Base-by-base conservation (phyloP, 1,140 invertebrate genomes). In the Steinernema khuongi region DNA sequence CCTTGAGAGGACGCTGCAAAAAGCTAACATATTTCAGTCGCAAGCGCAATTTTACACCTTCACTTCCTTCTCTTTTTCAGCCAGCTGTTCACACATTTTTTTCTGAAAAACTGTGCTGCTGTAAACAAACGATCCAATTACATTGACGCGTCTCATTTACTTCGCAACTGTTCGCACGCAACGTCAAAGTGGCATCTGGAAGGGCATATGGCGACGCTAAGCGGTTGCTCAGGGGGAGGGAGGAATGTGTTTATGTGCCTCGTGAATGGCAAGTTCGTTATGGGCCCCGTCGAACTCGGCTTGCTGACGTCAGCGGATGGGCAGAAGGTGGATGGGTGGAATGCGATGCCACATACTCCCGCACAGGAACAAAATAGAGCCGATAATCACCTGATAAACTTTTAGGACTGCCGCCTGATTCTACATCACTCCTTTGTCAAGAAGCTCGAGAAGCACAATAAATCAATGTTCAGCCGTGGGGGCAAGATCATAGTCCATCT, bases 401-500 rank as follows among this genome's bases (percentile, higher is more conserved):
- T 80, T 70, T 31, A 81, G 81, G 83, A 83, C 75, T 81, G 83
- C 68, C 77, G 82, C 18, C 73, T 83, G 1, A 76, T 83, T 33
- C 76, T 84, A 1, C 83, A 85, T 68, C 83, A 84, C 74, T 85
- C 83, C 17, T 69, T 84, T 29, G 81, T 84, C 1, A 79, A 84
- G 31, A 79, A 70, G 60, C 81, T 84, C 19, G 83, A 84, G 30
- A 80, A 75, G 43, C 83, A 85, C 33, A 67, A 85, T 68, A 85
- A 85, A 71, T 79, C 83, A 19, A 84, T 84, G 82, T 84, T 84
- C 72, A 80, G 80, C 18, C 66, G 73, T 31, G 76, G 69, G 28
- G 44, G 43, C 31, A 93, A 93, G 85, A 88, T 95, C 31, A 87
- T 93, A 74, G 83, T 95, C 66, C 90, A 93, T 83, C 87, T 96